These are phyloP conservation scores for Mus musculus DNA, from an alignment of 2,113 vertebrate genomes.

Conservation along the genomic window DNA sequence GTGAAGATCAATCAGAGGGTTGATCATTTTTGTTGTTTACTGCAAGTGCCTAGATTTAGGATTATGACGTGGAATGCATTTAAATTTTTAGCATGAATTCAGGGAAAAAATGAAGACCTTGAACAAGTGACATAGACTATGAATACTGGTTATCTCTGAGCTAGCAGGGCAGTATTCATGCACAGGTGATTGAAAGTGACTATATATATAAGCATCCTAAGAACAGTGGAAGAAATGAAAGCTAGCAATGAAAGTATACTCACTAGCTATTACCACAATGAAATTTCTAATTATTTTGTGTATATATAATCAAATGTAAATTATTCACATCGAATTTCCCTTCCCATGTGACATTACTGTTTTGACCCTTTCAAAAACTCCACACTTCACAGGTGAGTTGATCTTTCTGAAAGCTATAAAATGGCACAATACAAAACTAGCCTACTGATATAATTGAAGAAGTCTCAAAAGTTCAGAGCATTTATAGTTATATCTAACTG, in stretches of 20 bases:
- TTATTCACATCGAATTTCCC: background rate
- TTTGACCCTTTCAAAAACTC: constrained; percentile 55
- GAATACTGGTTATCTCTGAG: background rate
- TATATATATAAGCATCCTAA: background rate
- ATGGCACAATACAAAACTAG: constrained; percentile 67
- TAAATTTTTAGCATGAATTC: background rate
- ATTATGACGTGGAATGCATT: background rate
- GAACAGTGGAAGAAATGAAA: background rate
- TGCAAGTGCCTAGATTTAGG: background rate
- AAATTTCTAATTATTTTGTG: constrained; percentile 19
- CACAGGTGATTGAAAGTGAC: background rate
- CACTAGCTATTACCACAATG: background rate
- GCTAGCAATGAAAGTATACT: background rate
- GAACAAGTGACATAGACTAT: background rate
- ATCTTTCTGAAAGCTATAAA: background rate
- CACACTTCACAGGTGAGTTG: constrained; percentile 33
- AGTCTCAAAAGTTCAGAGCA: constrained; percentile 31
- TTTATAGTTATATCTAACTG: background rate
- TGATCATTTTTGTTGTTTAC: background rate
- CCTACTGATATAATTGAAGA: constrained; percentile 27
- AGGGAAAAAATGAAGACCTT: background rate
- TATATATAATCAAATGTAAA: background rate
- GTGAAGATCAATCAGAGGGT: background rate
- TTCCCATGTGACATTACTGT: constrained; percentile 25
- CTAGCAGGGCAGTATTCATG: background rate